Evolutionary conservation across 2,113 vertebrate species (phyloP).

Genomic region (Lichenostomus cassidix): DNA sequence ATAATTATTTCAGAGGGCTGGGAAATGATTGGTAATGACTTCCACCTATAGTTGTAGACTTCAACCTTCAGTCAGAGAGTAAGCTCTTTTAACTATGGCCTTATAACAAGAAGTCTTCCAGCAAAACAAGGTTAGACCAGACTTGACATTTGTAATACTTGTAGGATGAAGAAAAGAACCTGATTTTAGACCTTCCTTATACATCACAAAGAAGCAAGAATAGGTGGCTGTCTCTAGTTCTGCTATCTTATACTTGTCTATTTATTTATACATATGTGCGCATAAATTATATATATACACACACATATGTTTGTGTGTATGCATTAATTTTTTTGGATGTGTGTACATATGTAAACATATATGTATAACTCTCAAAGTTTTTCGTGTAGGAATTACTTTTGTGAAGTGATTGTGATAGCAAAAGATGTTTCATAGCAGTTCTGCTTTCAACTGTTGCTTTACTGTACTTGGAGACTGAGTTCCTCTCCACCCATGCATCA

Average conservation of each 20-base stretch:
- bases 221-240: background rate
- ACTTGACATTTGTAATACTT: background rate
- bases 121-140: background rate
- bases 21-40: background rate
- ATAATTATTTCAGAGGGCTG: background rate
- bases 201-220: background rate
- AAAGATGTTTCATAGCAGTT: background rate
- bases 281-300: background rate
- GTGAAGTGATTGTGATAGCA: background rate
- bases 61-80: background rate
- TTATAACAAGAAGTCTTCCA: constrained; percentile 27
- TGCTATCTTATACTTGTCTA: background rate
- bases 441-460: background rate
- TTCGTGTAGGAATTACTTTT: background rate
- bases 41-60: background rate
- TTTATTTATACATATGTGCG: background rate
- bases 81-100: background rate
- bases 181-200: background rate
- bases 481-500: background rate
- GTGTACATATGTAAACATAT: background rate
- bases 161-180: background rate
- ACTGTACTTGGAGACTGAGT: background rate
- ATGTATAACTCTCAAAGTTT: background rate
- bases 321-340: background rate
- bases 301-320: background rate